A percentile compares a stretch with the other conserved stretches of the same genome.
These are phyloP conservation scores for Uropsilus gracilis DNA, from an alignment of 2,113 vertebrate genomes.

Conservation along the genomic window DNA sequence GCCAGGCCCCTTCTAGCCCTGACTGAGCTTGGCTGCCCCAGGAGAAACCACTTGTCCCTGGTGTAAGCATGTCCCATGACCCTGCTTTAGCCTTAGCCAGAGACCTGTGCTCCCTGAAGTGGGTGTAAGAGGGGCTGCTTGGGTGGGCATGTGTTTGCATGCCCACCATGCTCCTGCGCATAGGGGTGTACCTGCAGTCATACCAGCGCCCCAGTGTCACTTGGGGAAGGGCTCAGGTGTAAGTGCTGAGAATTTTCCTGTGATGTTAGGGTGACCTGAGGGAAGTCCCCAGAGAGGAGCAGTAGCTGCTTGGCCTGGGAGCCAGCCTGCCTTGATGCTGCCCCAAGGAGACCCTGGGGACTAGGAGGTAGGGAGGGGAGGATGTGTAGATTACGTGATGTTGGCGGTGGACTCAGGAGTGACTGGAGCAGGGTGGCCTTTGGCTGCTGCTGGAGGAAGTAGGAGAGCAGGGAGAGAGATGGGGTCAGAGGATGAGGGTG, in stretches of 20 bases:
- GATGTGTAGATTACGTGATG: background rate
- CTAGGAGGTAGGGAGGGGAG: accelerated
- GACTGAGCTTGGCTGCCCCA: slow-evolving; percentile 18
- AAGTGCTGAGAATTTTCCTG: background rate
- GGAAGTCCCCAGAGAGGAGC: accelerated
- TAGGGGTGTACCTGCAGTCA: too few species aligned
- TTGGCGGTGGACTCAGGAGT: too few species aligned
- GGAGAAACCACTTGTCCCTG: slow-evolving; percentile 52
- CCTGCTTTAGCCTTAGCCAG: slow-evolving; percentile 55
- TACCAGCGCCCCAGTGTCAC: too few species aligned
- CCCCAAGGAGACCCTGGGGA: background rate
- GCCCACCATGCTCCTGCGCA: too few species aligned
- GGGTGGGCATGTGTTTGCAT: too few species aligned
- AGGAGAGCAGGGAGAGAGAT: background rate
- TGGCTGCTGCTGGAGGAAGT: background rate
- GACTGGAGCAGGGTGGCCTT: background rate
- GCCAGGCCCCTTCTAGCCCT: background rate
- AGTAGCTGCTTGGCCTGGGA: background rate
- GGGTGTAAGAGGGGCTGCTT: background rate
- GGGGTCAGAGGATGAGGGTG: background rate
- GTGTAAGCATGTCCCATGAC: background rate
- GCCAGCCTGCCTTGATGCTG: background rate
- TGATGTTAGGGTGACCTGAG: background rate
- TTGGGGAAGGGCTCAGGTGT: too few species aligned
- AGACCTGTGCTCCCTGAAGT: background rate